Base-by-base conservation (phyloP, 2,888 invertebrate genomes). In the Drosophila mimetica region DNA sequence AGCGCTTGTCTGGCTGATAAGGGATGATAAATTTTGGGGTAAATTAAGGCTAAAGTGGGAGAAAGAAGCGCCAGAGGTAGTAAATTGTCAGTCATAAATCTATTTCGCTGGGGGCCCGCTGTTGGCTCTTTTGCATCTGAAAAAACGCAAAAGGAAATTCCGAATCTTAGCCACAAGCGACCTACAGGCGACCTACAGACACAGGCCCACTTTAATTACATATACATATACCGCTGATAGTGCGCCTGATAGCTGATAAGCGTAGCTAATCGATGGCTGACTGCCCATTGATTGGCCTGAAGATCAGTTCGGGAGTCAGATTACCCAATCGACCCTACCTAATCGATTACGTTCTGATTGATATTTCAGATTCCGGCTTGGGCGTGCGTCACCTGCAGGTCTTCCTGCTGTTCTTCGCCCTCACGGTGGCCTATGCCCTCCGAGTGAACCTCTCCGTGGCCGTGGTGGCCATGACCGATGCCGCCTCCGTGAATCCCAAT, bases 391-490 rank as follows among this genome's bases (percentile, higher is more conserved):
- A 96, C 83, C 86, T 93, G 11, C 95, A 95, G 89, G 93, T 93
- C 2, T 77, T 94, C 1, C 89, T 95, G 57, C 91, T 95, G 61
- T 94, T 95, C 86, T 74, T 93, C 11, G 93, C 94, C 0, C 92
- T 94, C 74, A 91, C 94, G 0, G 93, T 94, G 18, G 93, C 94
- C 42, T 95, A 94, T 86, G 93, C 93, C 0, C 93, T 94, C 70
- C 92, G 96, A 42, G 94, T 95, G 36, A 94, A 94, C 79, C 93
- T 96, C 81, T 95, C 95, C 0, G 95, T 96, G 18, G 95, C 95
- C 0, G 93, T 96, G 48, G 94, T 96, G 4, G 95, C 95, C 32
- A 96, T 96, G 95, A 94, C 94, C 0, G 93, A 95, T 75, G 85
- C 89, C 0, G 9, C 84, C 74, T 5, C 89, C 87, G 77, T 86